Base-by-base conservation (phyloP, 1,140 invertebrate genomes). In the Microplitis demolitor region DNA sequence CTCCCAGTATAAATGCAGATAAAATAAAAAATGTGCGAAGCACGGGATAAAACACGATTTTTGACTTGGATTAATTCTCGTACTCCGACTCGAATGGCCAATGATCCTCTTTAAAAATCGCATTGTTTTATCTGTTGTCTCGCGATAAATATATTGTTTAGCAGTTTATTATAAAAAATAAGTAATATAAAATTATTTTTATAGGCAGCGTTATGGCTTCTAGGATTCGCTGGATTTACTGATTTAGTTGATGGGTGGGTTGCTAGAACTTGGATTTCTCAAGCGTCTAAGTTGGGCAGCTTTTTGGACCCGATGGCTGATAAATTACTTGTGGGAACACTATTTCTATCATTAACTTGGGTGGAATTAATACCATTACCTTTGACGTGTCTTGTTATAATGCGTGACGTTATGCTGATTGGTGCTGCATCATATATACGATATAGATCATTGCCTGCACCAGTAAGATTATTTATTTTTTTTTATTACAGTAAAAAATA, bases 261-360 rank as follows among this genome's bases (percentile, higher is more conserved):
- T 82, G 97, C 98, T 9, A 90, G 98, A 66, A 94, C 92, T 66
- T 98, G 96, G 91, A 90, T 92, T 64, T 94, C 93, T 63, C 97
- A 99, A 85, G 92, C 94, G 13, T 96, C 97, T 34, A 95, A 94
- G 82, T 90, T 97, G 76, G 98, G 98, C 5, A 97, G 95, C 75
- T 97, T 98, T 83, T 82, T 99, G n/a, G 98, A 99, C 87, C 98
- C 98, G 9, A 91, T 98, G 85, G 97, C 97, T n/a, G 98, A 99
- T 85, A 99, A 99, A 89, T 88, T 99, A 14, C 88, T 99, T 4
- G 92, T 99, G 74, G 95, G 92, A 9, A 95, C 95, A 11, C 86
- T 99, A 45, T 97, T 97, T 81, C 82, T 98, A 33, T 92, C 95
- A 0, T 87, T 98, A 34, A 96, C 96, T 8, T 94, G 93, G 87